Percentiles rank a stretch among this genome's conserved stretches.
Conservation (phyloP, 2,888 invertebrate genomes). For the Nomada fabriciana region DNA sequence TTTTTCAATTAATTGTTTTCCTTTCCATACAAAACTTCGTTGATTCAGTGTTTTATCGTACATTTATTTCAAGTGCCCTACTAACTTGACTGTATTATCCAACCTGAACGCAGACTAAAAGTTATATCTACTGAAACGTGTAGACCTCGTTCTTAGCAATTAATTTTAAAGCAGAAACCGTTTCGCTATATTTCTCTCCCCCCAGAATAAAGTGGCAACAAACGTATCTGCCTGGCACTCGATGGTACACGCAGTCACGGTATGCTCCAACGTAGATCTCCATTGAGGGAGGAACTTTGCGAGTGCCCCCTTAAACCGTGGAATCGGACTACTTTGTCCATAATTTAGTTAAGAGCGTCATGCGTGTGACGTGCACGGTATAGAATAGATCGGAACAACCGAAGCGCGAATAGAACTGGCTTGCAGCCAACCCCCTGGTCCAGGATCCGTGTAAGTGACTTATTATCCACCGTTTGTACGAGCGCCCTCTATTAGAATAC, state of each 20-base stretch:
- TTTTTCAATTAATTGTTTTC: too few species aligned
- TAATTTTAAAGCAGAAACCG: too few species aligned
- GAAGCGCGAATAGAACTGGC: slow-evolving; percentile 84
- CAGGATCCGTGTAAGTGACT: slow-evolving; percentile 84
- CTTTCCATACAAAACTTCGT: too few species aligned
- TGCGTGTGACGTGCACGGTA: slow-evolving; percentile 84
- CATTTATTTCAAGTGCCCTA: too few species aligned
- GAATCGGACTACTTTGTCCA: slow-evolving; percentile 84
- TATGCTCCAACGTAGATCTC: slow-evolving; percentile 35
- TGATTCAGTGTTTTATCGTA: too few species aligned
- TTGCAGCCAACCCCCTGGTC: slow-evolving; percentile 81
- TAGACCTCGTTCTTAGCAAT: too few species aligned
- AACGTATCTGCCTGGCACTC: neutral
- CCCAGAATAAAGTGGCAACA: too few species aligned
- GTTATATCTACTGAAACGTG: too few species aligned
- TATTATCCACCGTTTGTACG: slow-evolving; percentile 83
- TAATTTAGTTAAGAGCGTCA: slow-evolving; percentile 85
- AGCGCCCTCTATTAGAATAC: slow-evolving; percentile 71
- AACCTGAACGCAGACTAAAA: too few species aligned
- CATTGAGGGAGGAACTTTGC: slow-evolving; percentile 71
- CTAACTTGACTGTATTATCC: too few species aligned
- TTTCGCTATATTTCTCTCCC: too few species aligned
- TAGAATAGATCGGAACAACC: slow-evolving; percentile 84
- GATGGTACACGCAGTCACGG: neutral
- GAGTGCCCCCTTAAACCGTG: slow-evolving; percentile 79